Evolutionary conservation across 1,140 invertebrate species (phyloP).

Genomic region (Dendrolimus punctatus): DNA sequence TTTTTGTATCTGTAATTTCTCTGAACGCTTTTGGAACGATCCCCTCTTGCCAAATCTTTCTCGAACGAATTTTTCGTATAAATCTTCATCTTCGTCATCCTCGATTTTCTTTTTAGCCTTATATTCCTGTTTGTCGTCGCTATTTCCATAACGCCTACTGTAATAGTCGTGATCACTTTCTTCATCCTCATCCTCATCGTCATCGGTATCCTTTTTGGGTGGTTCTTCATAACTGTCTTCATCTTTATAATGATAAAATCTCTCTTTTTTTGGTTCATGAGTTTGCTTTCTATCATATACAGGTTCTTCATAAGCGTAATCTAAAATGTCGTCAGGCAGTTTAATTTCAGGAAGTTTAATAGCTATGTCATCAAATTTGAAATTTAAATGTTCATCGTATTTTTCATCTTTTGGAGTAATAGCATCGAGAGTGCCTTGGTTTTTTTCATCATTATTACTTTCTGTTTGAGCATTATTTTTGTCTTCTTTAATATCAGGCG

Average conservation of each 20-base stretch:
- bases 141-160: conserved; percentile 20
- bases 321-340: conserved; percentile 55
- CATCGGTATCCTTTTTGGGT: conserved; percentile 10
- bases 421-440: conserved; percentile 26
- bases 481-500: conserved; percentile 11
- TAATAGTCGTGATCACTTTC: conserved; percentile 19
- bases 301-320: conserved; percentile 9
- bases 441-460: conserved; percentile 1
- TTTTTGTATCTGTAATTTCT: conserved; percentile 31
- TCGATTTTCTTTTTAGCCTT: conserved; percentile 26
- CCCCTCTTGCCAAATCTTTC: conserved; percentile 57
- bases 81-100: conserved; percentile 35
- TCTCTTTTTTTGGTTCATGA: conserved; percentile 13
- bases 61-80: conserved; percentile 58
- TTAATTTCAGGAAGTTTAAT: conserved; percentile 60
- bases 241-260: conserved; percentile 26
- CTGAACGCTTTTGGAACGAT: conserved; percentile 34
- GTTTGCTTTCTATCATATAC: conserved; percentile 6
- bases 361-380: conserved; percentile 47
- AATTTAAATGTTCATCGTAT: conserved; percentile 52
- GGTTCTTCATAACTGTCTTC: conserved; percentile 13
- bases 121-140: conserved; percentile 20
- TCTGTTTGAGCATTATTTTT: conserved; percentile 4
- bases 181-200: conserved; percentile 14
- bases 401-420: conserved; percentile 23